phyloP scores from a whole-genome alignment of 2,888 invertebrate genomes.

The Mythimna vitellina region DNA sequence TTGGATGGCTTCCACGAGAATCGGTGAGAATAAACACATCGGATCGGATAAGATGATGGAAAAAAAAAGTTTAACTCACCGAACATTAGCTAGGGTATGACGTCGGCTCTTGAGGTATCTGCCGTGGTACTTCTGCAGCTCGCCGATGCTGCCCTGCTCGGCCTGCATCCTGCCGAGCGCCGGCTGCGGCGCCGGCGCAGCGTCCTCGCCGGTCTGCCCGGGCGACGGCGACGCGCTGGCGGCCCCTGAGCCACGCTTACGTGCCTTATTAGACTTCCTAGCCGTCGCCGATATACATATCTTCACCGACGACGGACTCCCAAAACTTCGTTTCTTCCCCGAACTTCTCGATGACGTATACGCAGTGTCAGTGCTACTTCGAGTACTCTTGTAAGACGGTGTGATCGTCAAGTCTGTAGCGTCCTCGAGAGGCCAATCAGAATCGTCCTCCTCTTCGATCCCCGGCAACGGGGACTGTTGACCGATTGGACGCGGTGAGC shows the following conservation, averaged over 20 bases:
- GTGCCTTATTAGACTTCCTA: slow-evolving; percentile 88
- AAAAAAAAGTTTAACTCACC: slow-evolving; percentile 92
- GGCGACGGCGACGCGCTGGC: slow-evolving; percentile 76
- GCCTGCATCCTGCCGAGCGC: slow-evolving; percentile 95
- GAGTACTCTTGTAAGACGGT: slow-evolving; percentile 88
- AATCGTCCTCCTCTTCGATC: slow-evolving; percentile 95
- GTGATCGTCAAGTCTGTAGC: slow-evolving; percentile 87
- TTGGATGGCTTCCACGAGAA: not conserved
- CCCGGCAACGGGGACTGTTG: slow-evolving; percentile 95
- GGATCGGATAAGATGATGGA: not conserved
- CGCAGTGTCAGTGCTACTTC: slow-evolving; percentile 88
- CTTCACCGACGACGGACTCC: slow-evolving; percentile 91
- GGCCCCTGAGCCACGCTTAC: slow-evolving; percentile 87
- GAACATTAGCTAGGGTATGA: slow-evolving; percentile 97
- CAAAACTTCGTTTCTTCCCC: slow-evolving; percentile 88
- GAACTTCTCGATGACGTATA: slow-evolving; percentile 88
- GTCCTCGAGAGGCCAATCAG: slow-evolving; percentile 90
- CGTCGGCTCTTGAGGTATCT: slow-evolving; percentile 96
- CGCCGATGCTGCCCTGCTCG: slow-evolving; percentile 97
- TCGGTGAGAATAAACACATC: not conserved
- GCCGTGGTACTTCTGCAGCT: slow-evolving; percentile 96
- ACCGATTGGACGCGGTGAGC: slow-evolving; percentile 90
- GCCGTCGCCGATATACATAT: slow-evolving; percentile 90
- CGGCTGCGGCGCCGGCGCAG: slow-evolving; percentile 77
- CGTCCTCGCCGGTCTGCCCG: slow-evolving; percentile 80